Evolutionary conservation across 2,797 vertebrate genomes (phyloP), one percentile per base, ranked within the genome.

Genomic region (Trachurus trachurus): DNA sequence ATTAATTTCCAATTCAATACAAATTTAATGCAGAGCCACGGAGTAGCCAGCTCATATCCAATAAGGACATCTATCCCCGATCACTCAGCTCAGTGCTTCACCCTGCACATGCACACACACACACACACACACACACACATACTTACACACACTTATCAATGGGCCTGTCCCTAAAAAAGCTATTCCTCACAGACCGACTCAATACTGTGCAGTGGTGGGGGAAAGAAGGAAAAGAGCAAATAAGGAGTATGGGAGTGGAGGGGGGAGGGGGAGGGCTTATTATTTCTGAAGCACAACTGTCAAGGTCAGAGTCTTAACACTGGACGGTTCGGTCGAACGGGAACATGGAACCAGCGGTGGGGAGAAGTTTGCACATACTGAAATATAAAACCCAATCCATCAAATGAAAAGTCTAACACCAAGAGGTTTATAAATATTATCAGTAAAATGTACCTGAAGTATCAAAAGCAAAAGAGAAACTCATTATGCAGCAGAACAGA

Each of bases 1-100:
- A 93, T 94, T 94, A 88, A 90, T 94, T 94, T 94, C 76, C 87
- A 75, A 88, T 89, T 87, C 88, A 90, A 92, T 91, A 93, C 89
- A 88, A 90, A 93, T 82, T 83, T 90, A 90, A 93, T 93, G 88
- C 91, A 91, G 86, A 89, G 89, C 89, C 92, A 90, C 86, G 81
- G 87, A 93, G 92, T 88, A 88, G 87, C 84, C 84, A 88, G 88
- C 88, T 95, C 91, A 91, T 92, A 91, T 94, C 90, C 93, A 86
- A 93, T 91, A 91, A 88, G 83, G 91, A 82, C 83, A 93, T 94
- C 91, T 86, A 88, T 90, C 78, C 78, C 65, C 76, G 21, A 87
- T 92, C 92, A 80, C 84, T 92, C 88, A 86, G 77, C 45, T 77
- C 21, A 15, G 75, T 62, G 76, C 80, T 71, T 66, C 82, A 34